phyloP scores from a whole-genome alignment of 2,797 vertebrate genomes.

The Phylloscopus collybita region DNA sequence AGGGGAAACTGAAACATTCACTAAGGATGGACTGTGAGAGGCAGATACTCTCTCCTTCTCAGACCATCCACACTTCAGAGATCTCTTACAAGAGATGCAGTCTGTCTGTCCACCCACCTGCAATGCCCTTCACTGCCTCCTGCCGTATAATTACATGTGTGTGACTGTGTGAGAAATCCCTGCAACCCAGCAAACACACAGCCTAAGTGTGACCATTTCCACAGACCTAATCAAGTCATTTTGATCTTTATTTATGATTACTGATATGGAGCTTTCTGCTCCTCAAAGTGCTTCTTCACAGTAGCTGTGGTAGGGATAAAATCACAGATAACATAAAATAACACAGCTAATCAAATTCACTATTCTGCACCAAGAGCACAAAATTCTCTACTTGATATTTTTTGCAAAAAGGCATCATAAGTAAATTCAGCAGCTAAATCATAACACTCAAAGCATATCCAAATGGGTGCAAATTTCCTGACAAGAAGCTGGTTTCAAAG shows the following conservation, averaged over 20 bases:
- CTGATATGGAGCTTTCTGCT: background rate
- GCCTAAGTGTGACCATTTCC: background rate
- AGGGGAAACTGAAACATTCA: background rate
- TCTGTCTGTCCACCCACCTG: accelerated
- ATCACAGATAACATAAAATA: background rate
- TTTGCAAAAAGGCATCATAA: background rate
- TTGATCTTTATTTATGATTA: background rate
- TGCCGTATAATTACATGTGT: background rate
- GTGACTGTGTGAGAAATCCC: background rate
- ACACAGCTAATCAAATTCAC: background rate
- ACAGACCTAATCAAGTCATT: background rate
- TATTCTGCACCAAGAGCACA: background rate
- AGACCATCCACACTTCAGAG: background rate
- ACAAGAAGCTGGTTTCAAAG: background rate
- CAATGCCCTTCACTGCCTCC: background rate
- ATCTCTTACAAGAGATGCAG: background rate
- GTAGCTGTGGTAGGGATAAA: background rate
- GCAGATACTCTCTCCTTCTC: background rate
- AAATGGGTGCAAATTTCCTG: background rate
- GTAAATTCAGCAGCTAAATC: background rate
- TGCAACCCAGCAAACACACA: background rate
- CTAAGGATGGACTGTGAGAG: background rate
- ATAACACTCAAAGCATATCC: background rate
- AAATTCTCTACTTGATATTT: background rate
- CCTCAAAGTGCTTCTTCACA: background rate